Percentiles rank a stretch among this genome's conserved stretches.
These are phyloP conservation scores for Pseudomyrmex flavicornis DNA, from an alignment of 1,140 invertebrate species.

Conservation along the genomic window DNA sequence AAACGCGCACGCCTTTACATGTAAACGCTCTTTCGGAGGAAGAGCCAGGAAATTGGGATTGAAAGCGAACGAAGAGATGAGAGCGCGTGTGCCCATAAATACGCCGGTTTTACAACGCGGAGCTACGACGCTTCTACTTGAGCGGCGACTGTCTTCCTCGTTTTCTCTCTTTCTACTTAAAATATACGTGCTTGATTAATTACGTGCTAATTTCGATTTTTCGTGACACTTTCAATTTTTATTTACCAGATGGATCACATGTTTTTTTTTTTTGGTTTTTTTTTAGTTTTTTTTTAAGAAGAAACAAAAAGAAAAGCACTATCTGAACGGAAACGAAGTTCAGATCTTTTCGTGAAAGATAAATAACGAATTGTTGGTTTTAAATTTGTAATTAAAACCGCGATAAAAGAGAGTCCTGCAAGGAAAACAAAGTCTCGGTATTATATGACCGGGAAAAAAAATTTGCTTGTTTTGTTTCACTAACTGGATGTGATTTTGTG, in stretches of 20 bases:
- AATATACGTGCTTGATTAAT: slow-evolving; percentile 24
- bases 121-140: not conserved
- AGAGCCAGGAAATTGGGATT: slow-evolving; percentile 14
- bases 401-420: not conserved
- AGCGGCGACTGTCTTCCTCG: not conserved
- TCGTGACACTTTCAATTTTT: not conserved
- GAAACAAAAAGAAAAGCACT: too few relatives aligned
- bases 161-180: not conserved
- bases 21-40: slow-evolving; percentile 26
- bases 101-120: slow-evolving; percentile 10
- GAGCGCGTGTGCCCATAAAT: slow-evolving; percentile 15
- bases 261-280: too few relatives aligned
- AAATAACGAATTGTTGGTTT: slow-evolving; percentile 1
- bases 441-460: too few relatives aligned
- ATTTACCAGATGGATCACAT: too few relatives aligned
- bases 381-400: slow-evolving; percentile 10
- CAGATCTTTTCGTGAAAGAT: slow-evolving; percentile 1
- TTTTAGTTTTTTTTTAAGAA: too few relatives aligned
- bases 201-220: not conserved
- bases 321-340: not conserved
- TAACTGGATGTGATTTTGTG: too few relatives aligned
- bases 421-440: too few relatives aligned
- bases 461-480: too few relatives aligned
- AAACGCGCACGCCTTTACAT: slow-evolving; percentile 59
- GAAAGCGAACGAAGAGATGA: not conserved